These are phyloP conservation scores for Parnassius apollo DNA, from an alignment of 2,888 invertebrate genomes.

Conservation along the genomic window DNA sequence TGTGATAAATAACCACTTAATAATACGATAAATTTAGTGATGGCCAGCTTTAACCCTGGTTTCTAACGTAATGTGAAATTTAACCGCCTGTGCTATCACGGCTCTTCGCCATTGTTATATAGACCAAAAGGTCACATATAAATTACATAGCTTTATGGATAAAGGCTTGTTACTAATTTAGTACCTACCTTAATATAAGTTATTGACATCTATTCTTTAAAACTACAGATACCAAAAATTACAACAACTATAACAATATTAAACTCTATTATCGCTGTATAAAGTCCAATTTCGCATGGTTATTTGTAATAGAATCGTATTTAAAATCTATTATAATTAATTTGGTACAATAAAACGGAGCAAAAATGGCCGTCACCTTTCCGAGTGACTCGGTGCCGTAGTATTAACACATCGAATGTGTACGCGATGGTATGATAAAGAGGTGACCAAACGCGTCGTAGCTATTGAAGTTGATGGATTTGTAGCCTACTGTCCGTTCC, in stretches of 20 bases:
- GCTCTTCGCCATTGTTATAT: too few relatives aligned
- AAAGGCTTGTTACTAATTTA: slow-evolving; percentile 1
- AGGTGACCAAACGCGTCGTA: slow-evolving; percentile 32
- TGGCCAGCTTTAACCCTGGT: too few relatives aligned
- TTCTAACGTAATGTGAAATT: too few relatives aligned
- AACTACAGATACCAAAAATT: background rate
- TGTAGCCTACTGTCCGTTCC: slow-evolving; percentile 9
- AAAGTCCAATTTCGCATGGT: slow-evolving; percentile 5
- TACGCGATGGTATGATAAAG: slow-evolving; percentile 42
- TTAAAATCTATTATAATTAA: slow-evolving; percentile 20
- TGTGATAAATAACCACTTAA: too few relatives aligned
- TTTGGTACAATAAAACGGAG: slow-evolving; percentile 33
- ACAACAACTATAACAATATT: background rate
- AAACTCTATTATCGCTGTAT: background rate
- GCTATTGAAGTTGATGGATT: slow-evolving; percentile 20
- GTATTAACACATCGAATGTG: slow-evolving; percentile 35
- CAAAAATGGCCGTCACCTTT: slow-evolving; percentile 40
- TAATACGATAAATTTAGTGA: too few relatives aligned
- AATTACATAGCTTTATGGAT: background rate
- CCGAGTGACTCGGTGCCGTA: slow-evolving; percentile 28
- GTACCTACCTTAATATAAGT: background rate
- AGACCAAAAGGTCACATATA: background rate
- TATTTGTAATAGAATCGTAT: background rate
- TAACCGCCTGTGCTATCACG: too few relatives aligned
- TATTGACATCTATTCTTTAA: slow-evolving; percentile 4